Evolutionary conservation across 2,888 invertebrate genomes (phyloP).

Genomic region (Hypsopygia costalis): DNA sequence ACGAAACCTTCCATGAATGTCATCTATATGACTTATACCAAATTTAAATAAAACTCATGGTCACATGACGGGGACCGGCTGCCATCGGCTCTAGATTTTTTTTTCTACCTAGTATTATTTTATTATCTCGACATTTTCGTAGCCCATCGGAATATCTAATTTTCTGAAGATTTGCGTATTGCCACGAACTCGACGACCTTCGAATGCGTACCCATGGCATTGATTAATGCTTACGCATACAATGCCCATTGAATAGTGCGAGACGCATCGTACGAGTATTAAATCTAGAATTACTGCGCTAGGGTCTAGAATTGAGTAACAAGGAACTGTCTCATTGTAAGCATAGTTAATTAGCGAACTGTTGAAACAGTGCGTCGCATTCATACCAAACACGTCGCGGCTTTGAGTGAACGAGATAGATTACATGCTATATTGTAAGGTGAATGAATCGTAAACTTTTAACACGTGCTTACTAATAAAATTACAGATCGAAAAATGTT

Average conservation of each 20-base stretch:
- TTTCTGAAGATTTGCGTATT: constrained; percentile 39
- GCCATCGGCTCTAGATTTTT: constrained; percentile 19
- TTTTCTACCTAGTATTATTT: constrained; percentile 6
- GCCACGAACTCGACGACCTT: constrained; percentile 56
- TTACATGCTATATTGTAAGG: constrained; percentile 33
- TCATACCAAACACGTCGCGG: constrained; percentile 36
- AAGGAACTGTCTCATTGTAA: constrained; percentile 39
- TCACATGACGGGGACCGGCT: constrained; percentile 38
- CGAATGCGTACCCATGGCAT: constrained; percentile 62
- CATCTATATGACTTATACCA: constrained; percentile 19
- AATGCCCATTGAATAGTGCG: constrained; percentile 56
- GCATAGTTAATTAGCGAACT: constrained; percentile 62
- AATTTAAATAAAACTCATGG: constrained; percentile 23
- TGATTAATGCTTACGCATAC: constrained; percentile 71
- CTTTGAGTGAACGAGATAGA: constrained; percentile 41
- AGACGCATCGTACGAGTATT: constrained; percentile 31
- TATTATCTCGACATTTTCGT: constrained; percentile 13
- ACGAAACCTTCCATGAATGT: constrained; percentile 28
- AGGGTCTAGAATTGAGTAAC: constrained; percentile 41
- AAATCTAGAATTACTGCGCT: constrained; percentile 31
- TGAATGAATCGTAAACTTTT: constrained; percentile 55
- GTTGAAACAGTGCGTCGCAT: constrained; percentile 53
- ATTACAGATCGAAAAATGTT: constrained; percentile 19
- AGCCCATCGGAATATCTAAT: constrained; percentile 21
- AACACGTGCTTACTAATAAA: constrained; percentile 35